phyloP scores from a whole-genome alignment of 1,140 invertebrate genomes.

The Cydia strobilella region DNA sequence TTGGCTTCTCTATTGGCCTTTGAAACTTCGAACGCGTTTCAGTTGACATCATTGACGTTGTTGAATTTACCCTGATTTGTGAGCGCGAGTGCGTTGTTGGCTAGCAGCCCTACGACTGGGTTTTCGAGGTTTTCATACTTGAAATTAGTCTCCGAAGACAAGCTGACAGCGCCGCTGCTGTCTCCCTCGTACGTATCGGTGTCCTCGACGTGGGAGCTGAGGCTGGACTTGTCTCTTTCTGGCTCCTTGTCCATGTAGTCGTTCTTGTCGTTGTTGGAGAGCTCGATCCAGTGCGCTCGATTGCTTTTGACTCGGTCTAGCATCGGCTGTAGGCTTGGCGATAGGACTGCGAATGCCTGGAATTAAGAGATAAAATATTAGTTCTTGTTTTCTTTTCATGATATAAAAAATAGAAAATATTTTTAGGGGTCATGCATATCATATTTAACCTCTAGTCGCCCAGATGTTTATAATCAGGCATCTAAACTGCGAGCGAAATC shows the following conservation, averaged over 20 bases:
- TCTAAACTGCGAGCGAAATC: too few relatives aligned
- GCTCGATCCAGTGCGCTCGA: slow-evolving; percentile 89
- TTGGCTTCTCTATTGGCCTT: slow-evolving; percentile 61
- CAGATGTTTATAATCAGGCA: too few relatives aligned
- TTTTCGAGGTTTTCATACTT: slow-evolving; percentile 75
- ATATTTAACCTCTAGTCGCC: too few relatives aligned
- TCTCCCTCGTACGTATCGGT: slow-evolving; percentile 70
- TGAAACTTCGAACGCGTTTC: slow-evolving; percentile 44
- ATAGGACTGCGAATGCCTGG: slow-evolving; percentile 91
- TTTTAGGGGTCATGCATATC: too few relatives aligned
- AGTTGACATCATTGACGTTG: slow-evolving; percentile 67
- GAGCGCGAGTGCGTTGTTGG: slow-evolving; percentile 58
- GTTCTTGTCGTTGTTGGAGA: slow-evolving; percentile 81
- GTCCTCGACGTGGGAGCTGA: slow-evolving; percentile 69
- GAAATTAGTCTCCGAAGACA: slow-evolving; percentile 73
- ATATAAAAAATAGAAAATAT: too few relatives aligned
- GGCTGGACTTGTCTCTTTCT: slow-evolving; percentile 65
- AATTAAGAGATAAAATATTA: slow-evolving; percentile 44
- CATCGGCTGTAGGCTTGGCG: slow-evolving; percentile 88
- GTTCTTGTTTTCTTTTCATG: background rate
- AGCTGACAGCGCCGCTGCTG: slow-evolving; percentile 69
- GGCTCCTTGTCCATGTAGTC: slow-evolving; percentile 52
- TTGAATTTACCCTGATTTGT: slow-evolving; percentile 52
- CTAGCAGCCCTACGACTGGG: slow-evolving; percentile 69
- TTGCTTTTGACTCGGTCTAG: slow-evolving; percentile 92